phyloP scores from a whole-genome alignment of 2,797 vertebrate genomes.

The Hipposideros larvatus region DNA sequence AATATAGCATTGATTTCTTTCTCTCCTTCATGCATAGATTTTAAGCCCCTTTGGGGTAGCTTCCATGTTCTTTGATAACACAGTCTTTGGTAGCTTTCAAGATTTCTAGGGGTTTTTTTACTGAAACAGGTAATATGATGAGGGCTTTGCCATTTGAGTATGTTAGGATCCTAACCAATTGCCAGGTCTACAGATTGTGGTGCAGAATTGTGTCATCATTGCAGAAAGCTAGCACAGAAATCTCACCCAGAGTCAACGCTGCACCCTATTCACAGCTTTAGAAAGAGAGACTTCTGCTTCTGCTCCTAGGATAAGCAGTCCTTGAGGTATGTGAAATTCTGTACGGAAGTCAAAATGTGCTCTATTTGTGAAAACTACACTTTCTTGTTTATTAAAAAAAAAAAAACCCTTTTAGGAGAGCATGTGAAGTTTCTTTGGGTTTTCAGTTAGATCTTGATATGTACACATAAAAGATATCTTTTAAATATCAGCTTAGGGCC shows the following conservation, averaged over 20 bases:
- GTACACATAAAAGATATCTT: neutral
- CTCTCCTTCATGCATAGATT: neutral
- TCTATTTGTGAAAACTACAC: neutral
- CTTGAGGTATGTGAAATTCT: neutral
- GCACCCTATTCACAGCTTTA: neutral
- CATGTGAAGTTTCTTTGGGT: neutral
- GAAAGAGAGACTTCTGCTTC: neutral
- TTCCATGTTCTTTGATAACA: slow-evolving; percentile 33
- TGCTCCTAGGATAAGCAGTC: neutral
- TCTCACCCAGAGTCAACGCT: neutral
- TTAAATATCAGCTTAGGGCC: neutral
- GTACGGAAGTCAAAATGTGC: neutral
- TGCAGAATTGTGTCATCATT: neutral
- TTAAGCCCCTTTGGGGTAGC: neutral
- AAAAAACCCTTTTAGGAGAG: neutral
- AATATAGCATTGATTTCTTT: slow-evolving; percentile 42
- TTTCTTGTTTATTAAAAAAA: neutral
- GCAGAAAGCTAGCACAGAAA: neutral
- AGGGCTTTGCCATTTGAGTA: neutral
- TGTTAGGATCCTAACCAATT: neutral
- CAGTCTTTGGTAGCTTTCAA: neutral
- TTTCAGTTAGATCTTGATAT: neutral
- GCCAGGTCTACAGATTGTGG: neutral
- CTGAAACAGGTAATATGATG: neutral
- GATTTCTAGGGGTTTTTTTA: neutral